These are phyloP conservation scores for Vulpes lagopus DNA, from an alignment of 2,113 vertebrate species.

Conservation along the genomic window DNA sequence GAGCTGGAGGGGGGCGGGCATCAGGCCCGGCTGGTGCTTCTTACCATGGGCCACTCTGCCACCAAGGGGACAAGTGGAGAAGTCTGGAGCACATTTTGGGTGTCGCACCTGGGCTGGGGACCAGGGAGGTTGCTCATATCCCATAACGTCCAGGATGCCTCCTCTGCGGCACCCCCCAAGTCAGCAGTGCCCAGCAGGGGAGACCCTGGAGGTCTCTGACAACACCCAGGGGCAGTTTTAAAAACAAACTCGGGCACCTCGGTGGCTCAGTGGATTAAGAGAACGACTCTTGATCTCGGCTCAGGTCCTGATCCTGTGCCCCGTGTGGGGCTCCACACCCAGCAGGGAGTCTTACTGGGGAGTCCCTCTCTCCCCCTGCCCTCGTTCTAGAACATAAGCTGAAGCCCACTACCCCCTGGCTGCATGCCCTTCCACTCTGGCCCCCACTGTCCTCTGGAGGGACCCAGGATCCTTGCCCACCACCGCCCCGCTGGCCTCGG, in stretches of 20 bases:
- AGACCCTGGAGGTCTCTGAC: neutral
- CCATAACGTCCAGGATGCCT: neutral
- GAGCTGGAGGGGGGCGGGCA: accelerated
- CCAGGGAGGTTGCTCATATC: too few species aligned
- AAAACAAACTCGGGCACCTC: accelerated
- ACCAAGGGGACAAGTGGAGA: neutral
- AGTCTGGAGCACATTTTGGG: accelerated
- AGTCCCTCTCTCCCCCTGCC: neutral
- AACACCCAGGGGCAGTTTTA: neutral
- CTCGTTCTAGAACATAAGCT: neutral
- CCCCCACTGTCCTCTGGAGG: neutral
- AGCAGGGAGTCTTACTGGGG: neutral
- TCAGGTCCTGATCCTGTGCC: neutral
- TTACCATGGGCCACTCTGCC: accelerated
- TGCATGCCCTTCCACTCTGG: accelerated
- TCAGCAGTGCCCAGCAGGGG: accelerated
- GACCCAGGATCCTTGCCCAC: neutral
- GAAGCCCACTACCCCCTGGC: accelerated
- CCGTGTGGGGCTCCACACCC: neutral
- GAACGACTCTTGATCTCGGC: neutral
- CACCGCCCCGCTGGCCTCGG: neutral
- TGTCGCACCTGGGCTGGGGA: neutral
- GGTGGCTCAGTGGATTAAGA: neutral
- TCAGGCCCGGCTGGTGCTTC: neutral
- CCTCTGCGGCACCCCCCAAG: neutral